A percentile compares a stretch with the other conserved stretches of the same genome.
phyloP scores from a whole-genome alignment of 2,888 invertebrate species.

The Troglohyphantes excavatus region DNA sequence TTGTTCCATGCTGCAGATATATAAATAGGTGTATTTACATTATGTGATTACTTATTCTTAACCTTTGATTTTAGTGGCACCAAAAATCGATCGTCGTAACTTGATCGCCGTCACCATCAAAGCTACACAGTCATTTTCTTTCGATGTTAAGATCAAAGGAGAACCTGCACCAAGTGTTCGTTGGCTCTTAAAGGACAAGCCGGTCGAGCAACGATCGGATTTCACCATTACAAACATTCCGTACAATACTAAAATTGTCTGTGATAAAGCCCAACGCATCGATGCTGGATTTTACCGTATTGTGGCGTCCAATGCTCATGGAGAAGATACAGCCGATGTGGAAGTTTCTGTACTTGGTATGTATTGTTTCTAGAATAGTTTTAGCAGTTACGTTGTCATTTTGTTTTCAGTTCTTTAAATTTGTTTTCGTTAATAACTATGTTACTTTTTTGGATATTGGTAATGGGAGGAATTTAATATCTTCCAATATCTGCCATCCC shows the following conservation, averaged over 20 bases:
- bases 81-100: conserved; percentile 97
- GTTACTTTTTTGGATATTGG: neutral
- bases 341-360: conserved; percentile 93
- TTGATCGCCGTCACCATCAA: conserved; percentile 84
- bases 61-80: conserved; percentile 93
- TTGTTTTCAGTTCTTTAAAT: too few species aligned
- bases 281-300: conserved; percentile 95
- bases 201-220: conserved; percentile 70
- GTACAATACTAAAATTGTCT: conserved; percentile 92
- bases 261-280: conserved; percentile 92
- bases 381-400: too few species aligned
- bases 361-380: too few species aligned
- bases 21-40: too few species aligned
- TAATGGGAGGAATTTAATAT: too few species aligned
- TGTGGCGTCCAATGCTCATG: conserved; percentile 92
- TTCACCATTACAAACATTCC: conserved; percentile 87
- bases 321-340: conserved; percentile 93
- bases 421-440: neutral
- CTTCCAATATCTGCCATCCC: too few species aligned
- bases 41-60: too few species aligned
- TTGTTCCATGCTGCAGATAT: too few species aligned
- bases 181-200: conserved; percentile 91
- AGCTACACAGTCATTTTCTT: conserved; percentile 83
- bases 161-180: conserved; percentile 91
- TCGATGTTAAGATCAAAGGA: conserved; percentile 84